Conservation (phyloP, 2,888 invertebrate species). For the Macrosoma leucophasiata region DNA sequence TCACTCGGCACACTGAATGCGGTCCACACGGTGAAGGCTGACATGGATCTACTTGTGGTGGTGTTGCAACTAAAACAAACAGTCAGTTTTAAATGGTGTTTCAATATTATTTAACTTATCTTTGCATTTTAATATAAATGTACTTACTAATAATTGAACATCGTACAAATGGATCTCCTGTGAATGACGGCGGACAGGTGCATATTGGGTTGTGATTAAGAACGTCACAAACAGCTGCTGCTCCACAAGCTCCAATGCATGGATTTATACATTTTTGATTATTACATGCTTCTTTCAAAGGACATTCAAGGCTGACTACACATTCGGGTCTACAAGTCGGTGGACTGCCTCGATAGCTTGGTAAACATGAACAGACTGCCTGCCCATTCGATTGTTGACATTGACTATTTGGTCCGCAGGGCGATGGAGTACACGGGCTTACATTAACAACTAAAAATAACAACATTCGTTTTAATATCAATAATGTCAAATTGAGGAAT, state of each 20-base stretch:
- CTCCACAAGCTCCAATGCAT: slow-evolving; percentile 86
- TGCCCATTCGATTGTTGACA: slow-evolving; percentile 81
- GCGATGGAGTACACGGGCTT: slow-evolving; percentile 85
- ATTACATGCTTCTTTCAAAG: slow-evolving; percentile 82
- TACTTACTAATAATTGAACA: slow-evolving; percentile 72
- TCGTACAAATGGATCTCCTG: slow-evolving; percentile 85
- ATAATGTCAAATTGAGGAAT: background rate
- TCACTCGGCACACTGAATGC: slow-evolving; percentile 81
- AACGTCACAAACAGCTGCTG: slow-evolving; percentile 82
- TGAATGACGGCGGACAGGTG: slow-evolving; percentile 81
- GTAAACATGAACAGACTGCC: slow-evolving; percentile 84
- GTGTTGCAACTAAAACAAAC: slow-evolving; percentile 30
- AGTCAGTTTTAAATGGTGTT: too few relatives aligned
- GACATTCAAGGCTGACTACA: slow-evolving; percentile 82
- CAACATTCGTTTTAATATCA: slow-evolving; percentile 4
- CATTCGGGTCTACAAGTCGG: slow-evolving; percentile 88
- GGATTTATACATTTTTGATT: slow-evolving; percentile 85
- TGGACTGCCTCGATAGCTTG: slow-evolving; percentile 83
- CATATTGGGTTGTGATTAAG: slow-evolving; percentile 87
- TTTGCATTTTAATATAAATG: too few relatives aligned
- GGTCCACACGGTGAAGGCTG: slow-evolving; percentile 88
- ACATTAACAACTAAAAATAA: slow-evolving; percentile 40
- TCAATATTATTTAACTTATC: too few relatives aligned
- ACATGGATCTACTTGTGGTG: slow-evolving; percentile 71
- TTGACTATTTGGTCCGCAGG: slow-evolving; percentile 86